These are phyloP conservation scores for Gymnosoma rotundatum DNA, from an alignment of 2,888 invertebrate genomes.

Conservation along the genomic window DNA sequence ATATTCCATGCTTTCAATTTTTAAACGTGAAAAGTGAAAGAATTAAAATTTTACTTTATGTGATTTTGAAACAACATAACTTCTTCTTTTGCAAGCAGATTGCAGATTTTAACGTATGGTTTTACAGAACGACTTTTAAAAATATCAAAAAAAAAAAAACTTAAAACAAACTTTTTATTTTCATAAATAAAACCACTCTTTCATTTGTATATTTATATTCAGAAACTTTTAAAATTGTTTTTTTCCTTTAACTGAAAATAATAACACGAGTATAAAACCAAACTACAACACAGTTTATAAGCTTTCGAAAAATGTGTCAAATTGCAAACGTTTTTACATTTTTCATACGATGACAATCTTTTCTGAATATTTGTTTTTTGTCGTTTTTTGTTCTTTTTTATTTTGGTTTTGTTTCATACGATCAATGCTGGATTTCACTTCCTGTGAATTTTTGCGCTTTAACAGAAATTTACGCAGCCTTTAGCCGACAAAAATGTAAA, in stretches of 20 bases:
- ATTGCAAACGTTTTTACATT: constrained; percentile 72
- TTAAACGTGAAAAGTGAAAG: constrained; percentile 35
- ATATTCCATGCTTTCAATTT: constrained; percentile 40
- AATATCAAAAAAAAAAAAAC: constrained; percentile 18
- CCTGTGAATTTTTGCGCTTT: constrained; percentile 76
- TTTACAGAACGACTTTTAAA: constrained; percentile 25
- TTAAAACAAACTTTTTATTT: constrained; percentile 18
- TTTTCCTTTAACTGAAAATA: constrained; percentile 2
- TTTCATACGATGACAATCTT: constrained; percentile 79
- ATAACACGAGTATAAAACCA: constrained; percentile 2
- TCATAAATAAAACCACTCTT: constrained; percentile 56
- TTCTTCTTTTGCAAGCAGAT: not conserved
- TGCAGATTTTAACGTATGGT: constrained; percentile 19
- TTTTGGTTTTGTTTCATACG: constrained; percentile 22
- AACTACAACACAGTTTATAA: constrained; percentile 63
- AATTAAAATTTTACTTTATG: constrained; percentile 30
- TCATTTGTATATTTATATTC: constrained; percentile 52
- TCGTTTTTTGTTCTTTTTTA: not conserved
- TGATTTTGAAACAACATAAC: constrained; percentile 20
- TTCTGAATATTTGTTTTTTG: constrained; percentile 28
- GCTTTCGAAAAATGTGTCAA: constrained; percentile 73
- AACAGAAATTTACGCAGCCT: constrained; percentile 59
- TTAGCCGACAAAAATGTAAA: constrained; percentile 37
- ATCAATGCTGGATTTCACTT: constrained; percentile 79
- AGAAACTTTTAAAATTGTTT: constrained; percentile 8